Evolutionary conservation across 2,888 invertebrate genomes (phyloP).

Genomic region (Volucella zonaria): DNA sequence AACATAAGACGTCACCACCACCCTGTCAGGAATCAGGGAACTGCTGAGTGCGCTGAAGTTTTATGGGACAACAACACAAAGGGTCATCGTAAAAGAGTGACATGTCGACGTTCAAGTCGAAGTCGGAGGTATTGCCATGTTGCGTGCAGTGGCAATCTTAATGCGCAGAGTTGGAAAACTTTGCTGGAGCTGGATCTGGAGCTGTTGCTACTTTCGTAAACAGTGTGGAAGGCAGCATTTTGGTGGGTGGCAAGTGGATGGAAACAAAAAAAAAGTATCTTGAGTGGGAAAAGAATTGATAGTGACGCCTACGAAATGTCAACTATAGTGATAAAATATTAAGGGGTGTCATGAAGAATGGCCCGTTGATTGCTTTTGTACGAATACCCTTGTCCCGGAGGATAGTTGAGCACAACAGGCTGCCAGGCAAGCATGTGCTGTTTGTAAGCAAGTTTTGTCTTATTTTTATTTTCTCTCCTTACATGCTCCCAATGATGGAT

Average conservation of each 20-base stretch:
- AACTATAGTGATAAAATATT: conserved; percentile 43
- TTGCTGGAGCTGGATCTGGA: not conserved
- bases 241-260: not conserved
- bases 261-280: not conserved
- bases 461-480: no score
- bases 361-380: conserved; percentile 40
- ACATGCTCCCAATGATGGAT: no score
- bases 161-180: not conserved
- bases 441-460: no score
- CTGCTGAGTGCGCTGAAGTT: conserved; percentile 67
- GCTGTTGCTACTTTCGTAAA: conserved; percentile 35
- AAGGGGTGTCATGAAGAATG: conserved; percentile 35
- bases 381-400: conserved; percentile 4
- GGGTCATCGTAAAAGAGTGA: conserved; percentile 63
- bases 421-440: no score
- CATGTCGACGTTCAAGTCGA: conserved; percentile 22
- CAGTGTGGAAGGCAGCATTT: not conserved
- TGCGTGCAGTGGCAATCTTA: conserved; percentile 34
- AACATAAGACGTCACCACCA: conserved; percentile 18
- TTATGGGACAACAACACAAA: conserved; percentile 54
- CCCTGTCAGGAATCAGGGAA: conserved; percentile 27
- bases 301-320: conserved; percentile 37
- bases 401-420: conserved; percentile 1
- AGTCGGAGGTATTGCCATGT: no score
- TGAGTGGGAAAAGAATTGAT: conserved; percentile 24